Evolutionary conservation across 2,888 invertebrate genomes (phyloP).

Genomic region (Andrena haemorrhoa): DNA sequence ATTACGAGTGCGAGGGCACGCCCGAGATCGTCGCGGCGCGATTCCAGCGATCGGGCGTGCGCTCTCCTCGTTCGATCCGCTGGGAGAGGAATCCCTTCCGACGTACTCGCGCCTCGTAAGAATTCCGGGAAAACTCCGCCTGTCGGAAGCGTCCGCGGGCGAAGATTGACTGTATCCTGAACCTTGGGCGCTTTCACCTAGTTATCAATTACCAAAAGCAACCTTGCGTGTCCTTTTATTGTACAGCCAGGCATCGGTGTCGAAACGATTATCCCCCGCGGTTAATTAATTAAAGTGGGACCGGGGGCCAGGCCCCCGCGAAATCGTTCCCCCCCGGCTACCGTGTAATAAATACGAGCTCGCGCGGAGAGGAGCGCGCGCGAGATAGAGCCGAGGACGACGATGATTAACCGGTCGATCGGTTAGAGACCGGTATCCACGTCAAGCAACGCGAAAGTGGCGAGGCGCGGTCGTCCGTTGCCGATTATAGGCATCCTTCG

Average conservation of each 20-base stretch:
- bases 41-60: background rate
- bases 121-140: background rate
- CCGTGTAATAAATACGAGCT: constrained; percentile 61
- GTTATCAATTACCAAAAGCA: constrained; percentile 3
- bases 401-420: constrained; percentile 76
- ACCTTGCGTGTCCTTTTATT: background rate
- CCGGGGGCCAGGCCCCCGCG: constrained; percentile 17
- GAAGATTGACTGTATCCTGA: no score
- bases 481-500: constrained; percentile 83
- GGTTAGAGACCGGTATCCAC: constrained; percentile 73
- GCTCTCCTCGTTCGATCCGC: background rate
- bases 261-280: constrained; percentile 14
- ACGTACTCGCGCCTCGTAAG: background rate
- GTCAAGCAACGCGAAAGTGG: constrained; percentile 77
- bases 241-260: background rate
- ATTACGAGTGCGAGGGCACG: constrained; percentile 32
- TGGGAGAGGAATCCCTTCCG: background rate
- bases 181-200: background rate
- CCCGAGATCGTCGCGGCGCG: constrained; percentile 2
- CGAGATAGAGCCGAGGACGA: constrained; percentile 63
- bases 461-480: constrained; percentile 81
- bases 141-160: no score
- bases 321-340: constrained; percentile 58
- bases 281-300: constrained; percentile 42
- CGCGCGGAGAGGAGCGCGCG: constrained; percentile 35